Conservation (phyloP, 2,888 invertebrate genomes). For the Caenorhabditis doughertyi region DNA sequence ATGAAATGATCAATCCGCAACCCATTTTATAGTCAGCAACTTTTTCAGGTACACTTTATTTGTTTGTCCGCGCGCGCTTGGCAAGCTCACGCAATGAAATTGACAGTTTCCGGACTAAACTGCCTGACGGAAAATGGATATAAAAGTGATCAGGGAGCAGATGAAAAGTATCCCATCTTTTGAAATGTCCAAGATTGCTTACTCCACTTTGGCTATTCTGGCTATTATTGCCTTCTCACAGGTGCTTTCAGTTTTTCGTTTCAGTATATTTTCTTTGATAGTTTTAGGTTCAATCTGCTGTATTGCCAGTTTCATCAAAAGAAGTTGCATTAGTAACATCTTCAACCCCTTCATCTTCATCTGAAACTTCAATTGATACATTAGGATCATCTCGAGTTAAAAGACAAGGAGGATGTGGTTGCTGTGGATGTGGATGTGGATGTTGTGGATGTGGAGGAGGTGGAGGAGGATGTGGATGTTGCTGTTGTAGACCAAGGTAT, state of each 20-base stretch:
- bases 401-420: slow-evolving; percentile 61
- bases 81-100: slow-evolving; percentile 32
- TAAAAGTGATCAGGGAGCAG: slow-evolving; percentile 26
- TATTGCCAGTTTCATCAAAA: slow-evolving; percentile 46
- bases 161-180: slow-evolving; percentile 8
- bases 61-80: slow-evolving; percentile 34
- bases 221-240: slow-evolving; percentile 35
- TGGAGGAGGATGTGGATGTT: slow-evolving; percentile 46
- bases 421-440: slow-evolving; percentile 63
- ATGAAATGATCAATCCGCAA: slow-evolving; percentile 18
- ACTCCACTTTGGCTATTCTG: slow-evolving; percentile 20
- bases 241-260: neutral
- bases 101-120: slow-evolving; percentile 39
- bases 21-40: slow-evolving; percentile 32
- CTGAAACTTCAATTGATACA: slow-evolving; percentile 52
- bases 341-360: slow-evolving; percentile 26
- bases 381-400: slow-evolving; percentile 61
- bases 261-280: neutral
- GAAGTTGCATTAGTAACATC: slow-evolving; percentile 35
- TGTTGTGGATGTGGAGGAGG: slow-evolving; percentile 58
- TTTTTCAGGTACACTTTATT: slow-evolving; percentile 33
- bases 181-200: slow-evolving; percentile 33
- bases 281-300: slow-evolving; percentile 46
- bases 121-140: slow-evolving; percentile 26
- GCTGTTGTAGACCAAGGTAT: slow-evolving; percentile 50